These are phyloP conservation scores for Caenorhabditis afra DNA, from an alignment of 2,888 invertebrate species.

Conservation along the genomic window DNA sequence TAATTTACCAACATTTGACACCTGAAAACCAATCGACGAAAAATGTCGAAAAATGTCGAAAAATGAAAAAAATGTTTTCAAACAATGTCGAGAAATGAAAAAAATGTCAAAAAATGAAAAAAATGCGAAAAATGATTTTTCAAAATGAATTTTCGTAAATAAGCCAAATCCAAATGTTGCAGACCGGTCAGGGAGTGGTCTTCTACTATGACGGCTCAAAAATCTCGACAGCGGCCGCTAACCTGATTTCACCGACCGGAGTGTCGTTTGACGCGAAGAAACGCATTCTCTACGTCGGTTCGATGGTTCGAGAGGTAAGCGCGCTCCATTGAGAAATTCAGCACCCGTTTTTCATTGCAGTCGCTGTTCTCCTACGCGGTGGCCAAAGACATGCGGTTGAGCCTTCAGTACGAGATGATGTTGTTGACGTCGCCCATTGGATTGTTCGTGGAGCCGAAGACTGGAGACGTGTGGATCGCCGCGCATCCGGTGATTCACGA, in stretches of 20 bases:
- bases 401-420: conserved; percentile 67
- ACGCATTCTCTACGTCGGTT: conserved; percentile 70
- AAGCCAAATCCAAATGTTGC: too few relatives aligned
- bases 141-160: too few relatives aligned
- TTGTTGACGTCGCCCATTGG: conserved; percentile 71
- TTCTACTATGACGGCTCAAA: conserved; percentile 75
- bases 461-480: conserved; percentile 67
- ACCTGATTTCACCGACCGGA: conserved; percentile 69
- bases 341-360: too few relatives aligned
- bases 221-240: conserved; percentile 35
- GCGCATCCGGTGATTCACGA: conserved; percentile 72
- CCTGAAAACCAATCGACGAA: too few relatives aligned
- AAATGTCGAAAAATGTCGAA: too few relatives aligned
- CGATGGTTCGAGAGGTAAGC: conserved; percentile 72
- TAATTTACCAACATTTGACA: too few relatives aligned
- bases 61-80: too few relatives aligned
- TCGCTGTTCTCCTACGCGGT: conserved; percentile 68
- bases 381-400: conserved; percentile 65
- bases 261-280: conserved; percentile 69
- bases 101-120: too few relatives aligned
- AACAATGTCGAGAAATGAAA: too few relatives aligned
- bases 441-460: conserved; percentile 63
- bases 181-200: conserved; percentile 68
- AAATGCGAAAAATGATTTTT: too few relatives aligned
- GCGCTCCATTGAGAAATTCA: too few relatives aligned